Conservation (phyloP, 2,113 vertebrate species). For the Uropsilus gracilis region DNA sequence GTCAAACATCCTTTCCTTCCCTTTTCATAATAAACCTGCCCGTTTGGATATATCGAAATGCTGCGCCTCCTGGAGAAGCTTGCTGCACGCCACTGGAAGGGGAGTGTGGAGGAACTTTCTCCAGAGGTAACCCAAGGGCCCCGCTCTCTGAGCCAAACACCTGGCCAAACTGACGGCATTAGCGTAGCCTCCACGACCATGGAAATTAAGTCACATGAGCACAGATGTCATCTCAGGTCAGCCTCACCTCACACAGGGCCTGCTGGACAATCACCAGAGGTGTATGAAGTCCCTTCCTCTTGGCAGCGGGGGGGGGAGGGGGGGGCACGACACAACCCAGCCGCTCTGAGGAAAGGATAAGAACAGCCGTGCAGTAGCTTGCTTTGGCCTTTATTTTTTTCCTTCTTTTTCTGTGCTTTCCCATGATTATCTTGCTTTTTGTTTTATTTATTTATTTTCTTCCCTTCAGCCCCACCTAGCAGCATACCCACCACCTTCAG, state of each 20-base stretch:
- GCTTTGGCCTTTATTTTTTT: background rate
- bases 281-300: too few relatives aligned
- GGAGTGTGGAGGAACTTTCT: rapidly evolving
- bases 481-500: background rate
- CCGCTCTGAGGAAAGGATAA: background rate
- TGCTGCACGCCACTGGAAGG: background rate
- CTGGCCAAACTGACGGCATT: too few relatives aligned
- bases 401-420: background rate
- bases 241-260: background rate
- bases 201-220: background rate
- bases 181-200: background rate
- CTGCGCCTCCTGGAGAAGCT: too few relatives aligned
- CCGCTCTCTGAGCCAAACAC: too few relatives aligned
- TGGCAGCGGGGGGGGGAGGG: background rate
- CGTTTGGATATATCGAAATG: too few relatives aligned
- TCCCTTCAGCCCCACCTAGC: background rate
- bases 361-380: background rate
- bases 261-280: too few relatives aligned
- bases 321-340: too few relatives aligned
- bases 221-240: background rate
- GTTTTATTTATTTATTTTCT: background rate
- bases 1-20: too few relatives aligned
- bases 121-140: too few relatives aligned
- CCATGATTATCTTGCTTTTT: background rate
- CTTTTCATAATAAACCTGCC: too few relatives aligned